Evolutionary conservation across 2,797 vertebrate genomes (phyloP), one percentile per base, ranked within the genome.

Genomic region (Lycodopsis pacificus): DNA sequence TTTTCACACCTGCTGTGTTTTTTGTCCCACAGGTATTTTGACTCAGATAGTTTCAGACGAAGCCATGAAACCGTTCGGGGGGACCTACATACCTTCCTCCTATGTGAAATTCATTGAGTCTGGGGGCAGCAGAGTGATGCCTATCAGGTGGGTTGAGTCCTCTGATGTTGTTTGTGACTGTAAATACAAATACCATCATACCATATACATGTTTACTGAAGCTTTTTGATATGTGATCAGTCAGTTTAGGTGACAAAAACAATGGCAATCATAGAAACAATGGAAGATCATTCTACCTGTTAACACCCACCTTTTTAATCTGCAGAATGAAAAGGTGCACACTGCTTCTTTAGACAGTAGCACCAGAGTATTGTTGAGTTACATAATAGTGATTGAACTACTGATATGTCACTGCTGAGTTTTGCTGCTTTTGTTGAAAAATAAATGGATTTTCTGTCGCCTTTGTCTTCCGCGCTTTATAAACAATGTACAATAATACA

Each of bases 91-190:
- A 71, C 92, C 96, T 14, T 83, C 93, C 1, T 92, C 95, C 11
- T 96, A 96, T 59, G 95, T 96, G 44, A 95, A 96, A 62, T 96
- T 95, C 73, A 66, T 94, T 0, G 96, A 96, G 81, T 94, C 96
- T 8, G 95, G 88, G 0, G 96, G 96, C 25, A 92, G 94, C 77
- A 92, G 95, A 80, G 95, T 96, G 46, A 86, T 95, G 82, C 96
- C 96, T 0, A 94, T 97, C 79, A 92, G 91, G 96, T 97, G 75
- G 72, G 89, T 46, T 19, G 4, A 59, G 5, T 56, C 5, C 20
- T 62, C 1, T 44, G 4, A 62, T 65, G 38, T 19, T 48, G 3
- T 27, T 27, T 34, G 3, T 11, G 38, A 12, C 7, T 19, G 4
- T 20, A 15, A 56, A 32, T 0, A 48, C 1, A 7, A 1, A 30